These are phyloP conservation scores for Dermatemys mawii DNA, from an alignment of 2,113 vertebrate species.

Conservation along the genomic window DNA sequence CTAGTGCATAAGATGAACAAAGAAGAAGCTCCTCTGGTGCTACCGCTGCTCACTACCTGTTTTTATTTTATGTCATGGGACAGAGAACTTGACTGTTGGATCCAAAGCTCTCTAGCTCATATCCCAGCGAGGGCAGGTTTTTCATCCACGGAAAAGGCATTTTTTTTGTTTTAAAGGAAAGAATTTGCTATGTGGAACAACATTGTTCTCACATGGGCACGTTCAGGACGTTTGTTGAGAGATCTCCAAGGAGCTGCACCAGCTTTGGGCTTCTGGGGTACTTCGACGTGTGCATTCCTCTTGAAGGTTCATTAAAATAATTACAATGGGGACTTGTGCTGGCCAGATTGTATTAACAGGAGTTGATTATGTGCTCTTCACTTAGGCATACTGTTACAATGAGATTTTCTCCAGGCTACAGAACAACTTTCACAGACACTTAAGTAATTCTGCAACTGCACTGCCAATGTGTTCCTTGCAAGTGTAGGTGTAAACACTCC, in stretches of 20 bases:
- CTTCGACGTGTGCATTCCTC: rapidly evolving
- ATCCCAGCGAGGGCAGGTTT: background rate
- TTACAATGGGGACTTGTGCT: background rate
- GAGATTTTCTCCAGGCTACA: background rate
- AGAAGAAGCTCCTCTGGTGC: slow-evolving; percentile 59
- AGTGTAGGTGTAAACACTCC: rapidly evolving
- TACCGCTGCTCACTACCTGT: slow-evolving; percentile 4
- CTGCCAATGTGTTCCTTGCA: rapidly evolving
- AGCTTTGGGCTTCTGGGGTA: background rate
- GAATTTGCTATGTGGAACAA: background rate
- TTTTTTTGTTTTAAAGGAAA: background rate
- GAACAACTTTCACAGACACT: background rate
- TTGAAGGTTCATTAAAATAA: rapidly evolving
- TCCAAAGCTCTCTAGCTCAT: background rate
- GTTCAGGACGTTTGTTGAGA: background rate
- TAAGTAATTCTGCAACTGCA: background rate
- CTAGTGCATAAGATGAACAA: slow-evolving; percentile 37
- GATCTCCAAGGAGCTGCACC: rapidly evolving
- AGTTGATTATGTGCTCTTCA: background rate
- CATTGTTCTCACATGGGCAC: rapidly evolving
- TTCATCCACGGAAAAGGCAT: background rate
- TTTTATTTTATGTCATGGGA: slow-evolving; percentile 57
- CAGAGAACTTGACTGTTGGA: slow-evolving; percentile 42
- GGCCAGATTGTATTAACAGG: background rate
- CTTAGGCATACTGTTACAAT: background rate